Evolutionary conservation across 2,888 invertebrate genomes (phyloP).

Genomic region (Mythimna vitellina): DNA sequence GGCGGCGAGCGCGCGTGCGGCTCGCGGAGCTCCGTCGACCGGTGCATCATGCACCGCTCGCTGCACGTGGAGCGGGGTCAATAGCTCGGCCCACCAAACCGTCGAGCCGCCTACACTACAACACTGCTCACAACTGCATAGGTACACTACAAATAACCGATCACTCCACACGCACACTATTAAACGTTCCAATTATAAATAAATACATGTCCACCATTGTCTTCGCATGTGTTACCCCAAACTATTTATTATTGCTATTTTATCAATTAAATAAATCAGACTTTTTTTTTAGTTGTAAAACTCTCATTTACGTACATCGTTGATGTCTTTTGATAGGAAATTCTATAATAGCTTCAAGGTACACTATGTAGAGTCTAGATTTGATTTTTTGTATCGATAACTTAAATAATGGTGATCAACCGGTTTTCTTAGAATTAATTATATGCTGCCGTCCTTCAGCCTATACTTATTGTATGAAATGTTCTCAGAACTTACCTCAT

Average conservation of each 20-base stretch:
- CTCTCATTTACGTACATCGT: constrained; percentile 14
- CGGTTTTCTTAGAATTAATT: not conserved
- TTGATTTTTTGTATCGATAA: not conserved
- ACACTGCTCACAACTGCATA: constrained; percentile 57
- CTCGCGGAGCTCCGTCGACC: constrained; percentile 38
- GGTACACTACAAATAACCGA: constrained; percentile 58
- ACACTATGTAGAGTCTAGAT: constrained; percentile 14
- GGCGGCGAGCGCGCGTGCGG: constrained; percentile 20
- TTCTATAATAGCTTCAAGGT: constrained; percentile 39
- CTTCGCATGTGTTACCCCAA: constrained; percentile 22
- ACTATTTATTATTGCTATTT: constrained; percentile 5
- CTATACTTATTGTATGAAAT: not conserved
- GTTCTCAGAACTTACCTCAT: constrained; percentile 92
- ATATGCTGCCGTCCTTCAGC: not conserved
- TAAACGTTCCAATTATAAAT: constrained; percentile 50
- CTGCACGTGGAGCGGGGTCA: constrained; percentile 83
- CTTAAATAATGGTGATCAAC: not conserved
- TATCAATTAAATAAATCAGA: not conserved
- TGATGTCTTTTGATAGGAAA: constrained; percentile 72
- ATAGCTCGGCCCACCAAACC: constrained; percentile 78
- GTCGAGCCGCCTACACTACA: constrained; percentile 67
- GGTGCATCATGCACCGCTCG: constrained; percentile 66
- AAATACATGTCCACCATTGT: constrained; percentile 43
- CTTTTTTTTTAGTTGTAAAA: not conserved
- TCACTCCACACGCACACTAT: constrained; percentile 63